Evolutionary conservation across 1,140 invertebrate species (phyloP).

Genomic region (Drosophila ohnishii): DNA sequence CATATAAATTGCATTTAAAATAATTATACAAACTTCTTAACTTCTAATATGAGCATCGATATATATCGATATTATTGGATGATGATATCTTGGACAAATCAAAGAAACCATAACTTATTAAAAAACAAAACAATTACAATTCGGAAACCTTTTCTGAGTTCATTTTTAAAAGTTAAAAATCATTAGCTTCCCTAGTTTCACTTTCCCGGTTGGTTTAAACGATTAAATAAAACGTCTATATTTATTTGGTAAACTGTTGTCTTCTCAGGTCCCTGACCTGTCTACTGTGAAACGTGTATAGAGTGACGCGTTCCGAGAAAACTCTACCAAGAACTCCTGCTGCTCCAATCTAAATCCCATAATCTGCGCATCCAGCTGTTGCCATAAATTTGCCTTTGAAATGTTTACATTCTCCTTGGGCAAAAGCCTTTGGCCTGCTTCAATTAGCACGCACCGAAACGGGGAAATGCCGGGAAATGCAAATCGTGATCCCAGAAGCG

Average conservation of each 20-base stretch:
- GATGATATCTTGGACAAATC: too few species aligned
- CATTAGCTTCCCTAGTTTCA: too few species aligned
- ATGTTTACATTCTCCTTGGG: constrained; percentile 36
- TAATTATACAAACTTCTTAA: too few species aligned
- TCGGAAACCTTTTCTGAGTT: too few species aligned
- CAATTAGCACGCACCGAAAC: constrained; percentile 34
- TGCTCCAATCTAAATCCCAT: constrained; percentile 3
- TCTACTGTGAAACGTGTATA: neutral
- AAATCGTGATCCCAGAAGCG: constrained; percentile 7
- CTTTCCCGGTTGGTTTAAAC: neutral
- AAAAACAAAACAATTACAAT: too few species aligned
- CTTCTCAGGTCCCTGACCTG: neutral
- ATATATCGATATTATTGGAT: too few species aligned
- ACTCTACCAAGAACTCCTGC: neutral
- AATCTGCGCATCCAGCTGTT: constrained; percentile 25
- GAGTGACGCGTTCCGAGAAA: neutral
- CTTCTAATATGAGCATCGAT: too few species aligned
- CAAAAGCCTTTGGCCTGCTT: constrained; percentile 34
- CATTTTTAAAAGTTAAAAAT: too few species aligned
- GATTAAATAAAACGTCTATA: neutral
- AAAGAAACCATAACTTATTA: too few species aligned
- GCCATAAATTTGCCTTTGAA: constrained; percentile 34
- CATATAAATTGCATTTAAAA: neutral
- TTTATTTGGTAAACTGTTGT: neutral
- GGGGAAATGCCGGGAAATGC: constrained; percentile 36